Evolutionary conservation across 2,797 vertebrate genomes (phyloP), one percentile per base, ranked within the genome.

Genomic region (Gymnodraco acuticeps): DNA sequence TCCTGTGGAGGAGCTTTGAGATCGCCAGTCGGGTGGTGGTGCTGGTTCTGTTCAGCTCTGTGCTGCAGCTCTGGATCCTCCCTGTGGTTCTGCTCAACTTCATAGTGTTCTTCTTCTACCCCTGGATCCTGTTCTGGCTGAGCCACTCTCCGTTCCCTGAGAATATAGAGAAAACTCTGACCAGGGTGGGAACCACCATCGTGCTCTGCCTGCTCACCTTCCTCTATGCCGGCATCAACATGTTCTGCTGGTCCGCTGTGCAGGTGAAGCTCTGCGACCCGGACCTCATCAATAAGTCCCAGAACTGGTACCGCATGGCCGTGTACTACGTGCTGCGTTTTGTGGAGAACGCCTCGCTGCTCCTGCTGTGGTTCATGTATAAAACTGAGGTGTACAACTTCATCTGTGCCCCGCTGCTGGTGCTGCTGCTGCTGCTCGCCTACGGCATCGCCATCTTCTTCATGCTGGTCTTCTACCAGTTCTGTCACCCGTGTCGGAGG

Each of bases 181-280:
- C 93, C 58, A 93, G 96, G 33, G 93, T 99, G 5, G 98, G 98
- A 20, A 99, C 98, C 51, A 96, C 96, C 81, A 96, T 98, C 0
- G 97, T 97, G 52, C 94, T 99, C 14, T 96, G 96, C 89, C 93
- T 98, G 81, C 96, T 99, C 73, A 99, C 98, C 2, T 97, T 99
- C 65, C 95, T 99, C 17, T 99, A 99, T 6, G 96, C 97, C 0
- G 97, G 97, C 71, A 98, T 99, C 92, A 99, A 99, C 85, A 97
- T 99, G 96, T 99, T 99, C 94, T 99, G 98, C 94, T 99, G 98
- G 98, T 99, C 98, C 0, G 98, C 97, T 0, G 97, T 96, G 59
- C 98, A 99, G 84, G 96, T 99, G 73, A 96, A 97, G 83, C 95
- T 99, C 68, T 95, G 89, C 2, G 96, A 96, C 92, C 96, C 97